These are phyloP conservation scores for Lutjanus campechanus DNA, from an alignment of 2,797 vertebrate genomes.

Conservation along the genomic window DNA sequence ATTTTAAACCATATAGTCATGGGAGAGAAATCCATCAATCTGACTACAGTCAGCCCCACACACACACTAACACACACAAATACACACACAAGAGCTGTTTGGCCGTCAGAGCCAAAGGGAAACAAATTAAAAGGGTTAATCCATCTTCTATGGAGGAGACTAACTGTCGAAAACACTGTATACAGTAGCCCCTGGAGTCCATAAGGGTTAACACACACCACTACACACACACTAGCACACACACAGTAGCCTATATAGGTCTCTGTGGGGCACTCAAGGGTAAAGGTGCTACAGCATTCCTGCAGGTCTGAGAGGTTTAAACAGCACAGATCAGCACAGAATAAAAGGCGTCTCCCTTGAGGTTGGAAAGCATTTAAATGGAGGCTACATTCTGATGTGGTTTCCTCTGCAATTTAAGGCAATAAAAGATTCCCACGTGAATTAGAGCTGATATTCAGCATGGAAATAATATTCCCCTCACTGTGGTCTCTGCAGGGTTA, in stretches of 20 bases:
- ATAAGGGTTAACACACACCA: constrained; percentile 46
- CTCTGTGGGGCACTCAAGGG: constrained; percentile 50
- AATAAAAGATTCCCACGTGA: constrained; percentile 62
- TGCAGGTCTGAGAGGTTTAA: constrained; percentile 59
- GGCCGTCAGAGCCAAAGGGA: constrained; percentile 52
- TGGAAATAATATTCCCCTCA: constrained; percentile 53
- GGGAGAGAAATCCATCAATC: constrained; percentile 63
- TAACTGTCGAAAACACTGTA: constrained; percentile 56
- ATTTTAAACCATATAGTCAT: constrained; percentile 60
- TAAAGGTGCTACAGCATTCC: constrained; percentile 60
- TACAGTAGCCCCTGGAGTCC: constrained; percentile 47
- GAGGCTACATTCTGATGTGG: constrained; percentile 55
- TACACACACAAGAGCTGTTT: neutral
- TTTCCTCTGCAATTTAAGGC: constrained; percentile 55
- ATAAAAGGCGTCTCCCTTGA: constrained; percentile 63
- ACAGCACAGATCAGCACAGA: constrained; percentile 62
- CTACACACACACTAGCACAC: constrained; percentile 14
- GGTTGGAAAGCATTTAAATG: constrained; percentile 72
- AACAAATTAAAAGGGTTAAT: constrained; percentile 76
- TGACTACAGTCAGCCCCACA: constrained; percentile 35
- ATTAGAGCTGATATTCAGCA: constrained; percentile 42
- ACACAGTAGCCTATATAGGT: constrained; percentile 29
- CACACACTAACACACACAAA: constrained; percentile 16
- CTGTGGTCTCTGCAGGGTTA: constrained; percentile 59
- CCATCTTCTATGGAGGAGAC: constrained; percentile 58